Percentiles rank a stretch among this genome's conserved stretches.
Evolutionary conservation across 1,140 invertebrate species (phyloP).

Genomic region (Trichoplusia ni): DNA sequence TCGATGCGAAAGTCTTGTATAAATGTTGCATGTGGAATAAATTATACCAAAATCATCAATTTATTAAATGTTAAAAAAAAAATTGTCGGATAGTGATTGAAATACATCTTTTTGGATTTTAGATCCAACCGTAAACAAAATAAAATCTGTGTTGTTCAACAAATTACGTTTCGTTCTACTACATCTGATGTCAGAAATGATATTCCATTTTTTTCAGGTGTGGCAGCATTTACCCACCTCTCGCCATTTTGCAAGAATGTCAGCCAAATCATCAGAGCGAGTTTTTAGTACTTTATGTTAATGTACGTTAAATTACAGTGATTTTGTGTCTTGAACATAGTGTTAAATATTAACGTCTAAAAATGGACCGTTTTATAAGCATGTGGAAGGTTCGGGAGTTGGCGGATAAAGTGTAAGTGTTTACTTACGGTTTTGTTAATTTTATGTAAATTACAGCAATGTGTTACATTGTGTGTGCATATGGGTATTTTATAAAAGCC

Average conservation of each 20-base stretch:
- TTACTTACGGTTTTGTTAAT: conserved; percentile 58
- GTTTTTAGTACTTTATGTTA: conserved; percentile 74
- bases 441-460: conserved; percentile 68
- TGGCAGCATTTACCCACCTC: conserved; percentile 59
- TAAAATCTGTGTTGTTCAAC: not conserved
- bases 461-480: conserved; percentile 45
- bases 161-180: not conserved
- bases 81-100: too few relatives aligned
- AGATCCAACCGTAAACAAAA: too few relatives aligned
- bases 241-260: conserved; percentile 82
- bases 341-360: conserved; percentile 43
- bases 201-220: not conserved
- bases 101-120: too few relatives aligned
- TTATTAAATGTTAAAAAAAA: too few relatives aligned
- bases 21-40: too few relatives aligned
- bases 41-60: too few relatives aligned
- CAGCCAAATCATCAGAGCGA: conserved; percentile 82
- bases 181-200: not conserved
- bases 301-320: conserved; percentile 62
- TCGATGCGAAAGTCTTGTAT: too few relatives aligned
- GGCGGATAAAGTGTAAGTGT: conserved; percentile 97
- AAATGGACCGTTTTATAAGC: conserved; percentile 88
- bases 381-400: conserved; percentile 97
- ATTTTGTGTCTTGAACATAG: conserved; percentile 57
- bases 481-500: conserved; percentile 37